These are phyloP conservation scores for Henricia sp. DNA, from an alignment of 53 echinoderm and acorn worm genomes.

Conservation along the genomic window DNA sequence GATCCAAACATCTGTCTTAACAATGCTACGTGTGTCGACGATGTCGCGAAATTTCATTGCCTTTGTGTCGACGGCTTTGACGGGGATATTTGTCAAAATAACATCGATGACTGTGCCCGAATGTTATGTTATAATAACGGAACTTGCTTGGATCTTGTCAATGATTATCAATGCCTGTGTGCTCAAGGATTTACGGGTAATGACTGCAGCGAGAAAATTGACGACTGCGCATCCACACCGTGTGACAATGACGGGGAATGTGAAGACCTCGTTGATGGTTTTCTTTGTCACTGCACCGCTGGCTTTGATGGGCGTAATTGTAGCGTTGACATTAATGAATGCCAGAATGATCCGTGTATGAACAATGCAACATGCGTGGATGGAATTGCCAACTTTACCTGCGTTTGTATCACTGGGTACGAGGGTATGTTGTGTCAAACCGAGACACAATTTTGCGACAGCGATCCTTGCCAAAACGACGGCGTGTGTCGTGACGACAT, in stretches of 20 bases:
- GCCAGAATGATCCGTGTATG: conserved; percentile 22
- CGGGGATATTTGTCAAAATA: conserved; percentile 6
- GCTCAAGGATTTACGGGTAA: conserved; percentile 57
- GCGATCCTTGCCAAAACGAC: conserved; percentile 24
- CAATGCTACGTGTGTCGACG: conserved; percentile 31
- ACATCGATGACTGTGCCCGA: background rate
- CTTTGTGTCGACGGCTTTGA: conserved; percentile 33
- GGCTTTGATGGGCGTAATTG: conserved; percentile 6
- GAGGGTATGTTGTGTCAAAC: conserved; percentile 60
- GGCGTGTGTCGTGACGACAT: conserved; percentile 21
- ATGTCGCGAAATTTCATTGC: conserved; percentile 11
- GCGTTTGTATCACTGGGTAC: background rate
- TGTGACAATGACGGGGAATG: conserved; percentile 54
- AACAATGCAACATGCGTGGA: conserved; percentile 37
- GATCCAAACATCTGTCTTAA: conserved; percentile 17
- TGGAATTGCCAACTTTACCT: background rate
- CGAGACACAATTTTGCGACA: conserved; percentile 18
- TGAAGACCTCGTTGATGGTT: conserved; percentile 22
- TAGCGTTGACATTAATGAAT: conserved; percentile 19
- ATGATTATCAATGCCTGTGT: conserved; percentile 33
- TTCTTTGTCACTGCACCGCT: background rate
- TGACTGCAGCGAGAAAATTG: conserved; percentile 1
- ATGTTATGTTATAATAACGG: conserved; percentile 31
- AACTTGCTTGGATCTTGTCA: conserved; percentile 45
- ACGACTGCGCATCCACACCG: conserved; percentile 49